A percentile compares a stretch with the other conserved stretches of the same genome.
Conservation (phyloP, 2,797 vertebrate genomes). For the Rhincodon typus region DNA sequence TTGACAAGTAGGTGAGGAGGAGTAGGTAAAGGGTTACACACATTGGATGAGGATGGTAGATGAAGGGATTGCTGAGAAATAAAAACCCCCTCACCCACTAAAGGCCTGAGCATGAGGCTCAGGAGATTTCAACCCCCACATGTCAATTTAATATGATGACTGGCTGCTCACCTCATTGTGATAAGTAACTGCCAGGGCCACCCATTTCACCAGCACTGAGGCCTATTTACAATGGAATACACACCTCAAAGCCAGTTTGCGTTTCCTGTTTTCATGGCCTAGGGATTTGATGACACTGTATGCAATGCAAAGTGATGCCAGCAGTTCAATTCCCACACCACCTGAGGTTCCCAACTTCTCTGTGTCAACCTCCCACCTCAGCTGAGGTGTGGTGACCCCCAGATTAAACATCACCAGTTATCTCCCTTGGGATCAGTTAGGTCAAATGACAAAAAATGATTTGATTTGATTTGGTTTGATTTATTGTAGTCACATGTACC, state of each 20-base stretch:
- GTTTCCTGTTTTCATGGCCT: neutral
- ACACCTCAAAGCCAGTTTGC: neutral
- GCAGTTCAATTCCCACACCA: no score
- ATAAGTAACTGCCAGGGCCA: neutral
- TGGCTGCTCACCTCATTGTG: neutral
- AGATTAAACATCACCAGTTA: no score
- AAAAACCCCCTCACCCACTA: neutral
- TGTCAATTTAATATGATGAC: neutral
- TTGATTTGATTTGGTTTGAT: no score
- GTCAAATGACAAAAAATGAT: no score
- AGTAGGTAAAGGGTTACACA: neutral
- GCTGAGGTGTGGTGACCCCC: no score
- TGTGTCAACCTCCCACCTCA: no score
- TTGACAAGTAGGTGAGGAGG: no score
- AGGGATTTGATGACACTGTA: neutral
- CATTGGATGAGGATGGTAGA: no score
- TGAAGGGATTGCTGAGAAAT: neutral
- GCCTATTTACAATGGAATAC: neutral
- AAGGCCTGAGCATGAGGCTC: neutral
- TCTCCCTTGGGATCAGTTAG: no score
- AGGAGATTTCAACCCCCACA: neutral
- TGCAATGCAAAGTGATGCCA: no score
- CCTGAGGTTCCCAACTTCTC: no score
- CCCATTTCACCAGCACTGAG: neutral
- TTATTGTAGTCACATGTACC: no score